A percentile compares a stretch with the other conserved stretches of the same genome.
Conservation (phyloP, 2,888 invertebrate genomes). For the Serrognathus titanus region DNA sequence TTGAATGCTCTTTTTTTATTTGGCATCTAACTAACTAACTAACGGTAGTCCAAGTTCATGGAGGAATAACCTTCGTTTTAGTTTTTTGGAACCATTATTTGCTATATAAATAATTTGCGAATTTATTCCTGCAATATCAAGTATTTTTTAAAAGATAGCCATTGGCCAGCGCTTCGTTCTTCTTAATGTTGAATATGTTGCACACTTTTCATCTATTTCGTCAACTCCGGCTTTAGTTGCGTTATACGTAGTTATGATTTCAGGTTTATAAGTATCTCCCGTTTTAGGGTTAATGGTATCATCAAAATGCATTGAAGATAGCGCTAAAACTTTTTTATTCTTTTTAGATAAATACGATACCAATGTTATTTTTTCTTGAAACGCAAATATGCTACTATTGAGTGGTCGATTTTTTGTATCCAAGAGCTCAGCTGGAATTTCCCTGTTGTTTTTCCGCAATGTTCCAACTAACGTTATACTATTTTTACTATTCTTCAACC, state of each 20-base stretch:
- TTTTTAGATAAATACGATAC: slow-evolving; percentile 30
- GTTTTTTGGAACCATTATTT: no score
- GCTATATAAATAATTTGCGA: no score
- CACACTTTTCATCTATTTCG: slow-evolving; percentile 1
- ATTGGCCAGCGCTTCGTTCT: slow-evolving; percentile 6
- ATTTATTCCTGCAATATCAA: not conserved
- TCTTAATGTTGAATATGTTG: slow-evolving; percentile 4
- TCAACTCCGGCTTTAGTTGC: not conserved
- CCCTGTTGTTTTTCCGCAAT: not conserved
- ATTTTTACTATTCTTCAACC: not conserved
- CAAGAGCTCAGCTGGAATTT: not conserved
- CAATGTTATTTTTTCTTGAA: slow-evolving; percentile 26
- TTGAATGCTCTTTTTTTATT: no score
- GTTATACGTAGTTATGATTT: not conserved
- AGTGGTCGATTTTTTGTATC: slow-evolving; percentile 6
- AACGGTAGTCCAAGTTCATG: no score
- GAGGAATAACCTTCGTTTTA: no score
- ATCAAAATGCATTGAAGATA: slow-evolving; percentile 19
- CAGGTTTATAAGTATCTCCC: not conserved
- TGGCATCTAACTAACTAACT: no score
- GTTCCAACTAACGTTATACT: not conserved
- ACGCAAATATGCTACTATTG: slow-evolving; percentile 20
- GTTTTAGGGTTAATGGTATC: not conserved
- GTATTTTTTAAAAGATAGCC: slow-evolving; percentile 1
- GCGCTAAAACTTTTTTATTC: slow-evolving; percentile 24